Evolutionary conservation across 1,140 invertebrate species (phyloP).

Genomic region (Conus betulinus): DNA sequence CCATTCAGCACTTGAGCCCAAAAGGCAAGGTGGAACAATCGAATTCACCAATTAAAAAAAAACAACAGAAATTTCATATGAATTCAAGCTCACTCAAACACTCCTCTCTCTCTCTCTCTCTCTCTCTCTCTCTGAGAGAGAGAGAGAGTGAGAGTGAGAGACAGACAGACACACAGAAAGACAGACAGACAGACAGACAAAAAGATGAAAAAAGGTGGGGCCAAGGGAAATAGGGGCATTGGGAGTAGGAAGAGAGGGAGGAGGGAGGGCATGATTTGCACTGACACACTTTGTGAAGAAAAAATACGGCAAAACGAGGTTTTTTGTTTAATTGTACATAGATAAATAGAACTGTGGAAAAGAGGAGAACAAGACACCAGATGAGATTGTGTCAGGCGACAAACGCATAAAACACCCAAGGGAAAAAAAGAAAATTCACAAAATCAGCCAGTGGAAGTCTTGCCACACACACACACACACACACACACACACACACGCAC

Average conservation of each 20-base stretch:
- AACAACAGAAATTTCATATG: too few species aligned
- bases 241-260: too few species aligned
- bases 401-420: not conserved
- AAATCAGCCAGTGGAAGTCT: not conserved
- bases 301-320: not conserved
- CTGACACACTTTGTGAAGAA: not conserved
- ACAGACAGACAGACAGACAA: too few species aligned
- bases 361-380: not conserved
- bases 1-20: not conserved
- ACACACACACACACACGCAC: not conserved
- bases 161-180: not conserved
- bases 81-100: too few species aligned
- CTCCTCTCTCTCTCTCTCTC: too few species aligned
- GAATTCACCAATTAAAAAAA: too few species aligned
- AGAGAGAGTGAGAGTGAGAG: not conserved
- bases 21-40: too few species aligned
- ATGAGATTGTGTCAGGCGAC: not conserved
- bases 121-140: too few species aligned
- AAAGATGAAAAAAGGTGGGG: not conserved
- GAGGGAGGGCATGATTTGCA: not conserved
- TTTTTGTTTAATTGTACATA: not conserved
- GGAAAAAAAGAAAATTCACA: not conserved
- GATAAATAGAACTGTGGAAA: not conserved
- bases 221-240: too few species aligned
- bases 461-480: not conserved